These are phyloP conservation scores for Aphodius granarius DNA, from an alignment of 2,888 invertebrate genomes.

Conservation along the genomic window DNA sequence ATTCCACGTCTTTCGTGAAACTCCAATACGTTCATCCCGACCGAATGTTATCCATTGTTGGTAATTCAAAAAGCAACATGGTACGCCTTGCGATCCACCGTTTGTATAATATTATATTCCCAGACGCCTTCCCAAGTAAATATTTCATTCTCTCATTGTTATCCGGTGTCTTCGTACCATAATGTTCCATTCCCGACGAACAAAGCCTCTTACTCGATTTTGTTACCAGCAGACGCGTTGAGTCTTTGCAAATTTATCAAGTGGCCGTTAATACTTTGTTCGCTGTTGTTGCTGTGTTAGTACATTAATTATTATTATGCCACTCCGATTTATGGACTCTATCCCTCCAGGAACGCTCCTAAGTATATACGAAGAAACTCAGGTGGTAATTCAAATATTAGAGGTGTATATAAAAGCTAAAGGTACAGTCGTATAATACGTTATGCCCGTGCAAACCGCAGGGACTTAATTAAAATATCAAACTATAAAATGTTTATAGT, in stretches of 20 bases:
- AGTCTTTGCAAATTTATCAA: not conserved
- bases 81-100: constrained; percentile 12
- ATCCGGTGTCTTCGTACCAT: constrained; percentile 17
- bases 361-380: too few species aligned
- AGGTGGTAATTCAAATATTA: too few species aligned
- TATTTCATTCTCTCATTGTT: constrained; percentile 27
- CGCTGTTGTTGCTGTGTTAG: not conserved
- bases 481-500: too few species aligned
- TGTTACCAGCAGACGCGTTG: constrained; percentile 14
- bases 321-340: not conserved
- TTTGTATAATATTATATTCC: constrained; percentile 18
- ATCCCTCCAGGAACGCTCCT: too few species aligned
- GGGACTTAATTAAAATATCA: too few species aligned
- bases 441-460: too few species aligned
- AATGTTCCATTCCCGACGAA: constrained; percentile 19
- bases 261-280: not conserved
- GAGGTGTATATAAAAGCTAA: too few species aligned
- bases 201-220: constrained; percentile 23
- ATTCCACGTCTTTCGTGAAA: constrained; percentile 1
- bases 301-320: too few species aligned
- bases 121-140: constrained; percentile 15
- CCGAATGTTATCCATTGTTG: constrained; percentile 15
- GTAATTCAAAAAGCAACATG: constrained; percentile 19
- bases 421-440: too few species aligned
- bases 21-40: not conserved